A percentile compares a stretch with the other conserved stretches of the same genome.
These are phyloP conservation scores for Theristus sp. DNA, from an alignment of 2,888 invertebrate genomes.

Conservation along the genomic window DNA sequence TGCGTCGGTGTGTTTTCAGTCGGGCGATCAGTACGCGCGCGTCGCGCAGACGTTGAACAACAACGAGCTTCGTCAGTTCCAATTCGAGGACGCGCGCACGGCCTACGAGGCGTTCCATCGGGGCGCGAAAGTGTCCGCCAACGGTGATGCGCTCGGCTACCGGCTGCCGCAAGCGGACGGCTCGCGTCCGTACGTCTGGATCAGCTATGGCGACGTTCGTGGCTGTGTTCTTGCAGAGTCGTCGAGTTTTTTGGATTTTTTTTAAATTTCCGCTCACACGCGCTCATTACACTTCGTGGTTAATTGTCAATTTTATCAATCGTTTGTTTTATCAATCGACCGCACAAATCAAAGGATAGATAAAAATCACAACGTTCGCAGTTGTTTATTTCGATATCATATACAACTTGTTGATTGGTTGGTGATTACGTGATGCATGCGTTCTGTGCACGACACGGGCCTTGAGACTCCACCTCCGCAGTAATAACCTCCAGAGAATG, in stretches of 20 bases:
- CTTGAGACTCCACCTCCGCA: no score
- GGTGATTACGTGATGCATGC: no score
- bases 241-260: not conserved
- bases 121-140: slow-evolving; percentile 76
- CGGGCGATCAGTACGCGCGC: not conserved
- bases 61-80: slow-evolving; percentile 35
- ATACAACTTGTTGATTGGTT: no score
- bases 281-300: not conserved
- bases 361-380: no score
- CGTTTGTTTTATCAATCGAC: not conserved
- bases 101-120: slow-evolving; percentile 58
- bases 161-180: slow-evolving; percentile 17
- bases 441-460: no score
- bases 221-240: not conserved
- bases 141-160: slow-evolving; percentile 29
- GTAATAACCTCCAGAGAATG: no score
- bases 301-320: not conserved
- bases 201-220: slow-evolving; percentile 5
- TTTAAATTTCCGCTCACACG: not conserved
- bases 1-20: not conserved
- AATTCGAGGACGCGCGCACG: slow-evolving; percentile 69
- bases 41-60: slow-evolving; percentile 13
- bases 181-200: slow-evolving; percentile 20
- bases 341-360: no score
- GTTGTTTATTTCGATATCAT: no score